Evolutionary conservation across 2,888 invertebrate genomes (phyloP).

Genomic region (Dugesia japonica): DNA sequence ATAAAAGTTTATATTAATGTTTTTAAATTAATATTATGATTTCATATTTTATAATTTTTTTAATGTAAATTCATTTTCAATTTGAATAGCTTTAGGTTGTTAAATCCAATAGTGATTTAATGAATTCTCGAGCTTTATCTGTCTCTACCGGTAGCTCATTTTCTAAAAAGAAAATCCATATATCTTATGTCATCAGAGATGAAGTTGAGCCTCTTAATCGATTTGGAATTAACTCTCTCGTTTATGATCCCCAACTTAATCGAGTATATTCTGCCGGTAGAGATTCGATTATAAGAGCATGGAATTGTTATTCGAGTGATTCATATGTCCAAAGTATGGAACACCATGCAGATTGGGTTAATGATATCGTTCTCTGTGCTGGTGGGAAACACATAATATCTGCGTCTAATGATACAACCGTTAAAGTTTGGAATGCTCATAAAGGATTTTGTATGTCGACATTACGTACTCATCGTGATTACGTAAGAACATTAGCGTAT

Average conservation of each 20-base stretch:
- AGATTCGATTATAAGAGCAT: conserved; percentile 76
- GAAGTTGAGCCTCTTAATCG: conserved; percentile 80
- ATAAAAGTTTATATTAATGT: too few relatives aligned
- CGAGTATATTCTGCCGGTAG: conserved; percentile 84
- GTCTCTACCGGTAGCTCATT: background rate
- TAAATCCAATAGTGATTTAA: background rate
- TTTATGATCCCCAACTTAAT: conserved; percentile 70
- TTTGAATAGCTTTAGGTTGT: too few relatives aligned
- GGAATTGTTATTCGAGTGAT: conserved; percentile 55
- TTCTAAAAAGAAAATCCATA: conserved; percentile 52
- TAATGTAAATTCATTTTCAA: too few relatives aligned
- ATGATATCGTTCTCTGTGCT: conserved; percentile 91
- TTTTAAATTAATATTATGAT: too few relatives aligned
- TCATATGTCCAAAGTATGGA: conserved; percentile 88
- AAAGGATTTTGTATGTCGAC: conserved; percentile 99
- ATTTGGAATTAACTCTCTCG: conserved; percentile 84
- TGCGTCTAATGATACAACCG: conserved; percentile 94
- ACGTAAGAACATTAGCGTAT: conserved; percentile 89
- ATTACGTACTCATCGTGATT: conserved; percentile 86
- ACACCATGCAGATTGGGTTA: conserved; percentile 99
- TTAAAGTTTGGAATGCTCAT: conserved; percentile 98
- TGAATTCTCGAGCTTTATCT: background rate
- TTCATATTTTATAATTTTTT: too few relatives aligned
- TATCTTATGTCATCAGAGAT: conserved; percentile 91
- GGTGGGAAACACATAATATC: conserved; percentile 92